Evolutionary conservation across 2,113 vertebrate genomes (phyloP).

Genomic region (Chaetops frenatus): DNA sequence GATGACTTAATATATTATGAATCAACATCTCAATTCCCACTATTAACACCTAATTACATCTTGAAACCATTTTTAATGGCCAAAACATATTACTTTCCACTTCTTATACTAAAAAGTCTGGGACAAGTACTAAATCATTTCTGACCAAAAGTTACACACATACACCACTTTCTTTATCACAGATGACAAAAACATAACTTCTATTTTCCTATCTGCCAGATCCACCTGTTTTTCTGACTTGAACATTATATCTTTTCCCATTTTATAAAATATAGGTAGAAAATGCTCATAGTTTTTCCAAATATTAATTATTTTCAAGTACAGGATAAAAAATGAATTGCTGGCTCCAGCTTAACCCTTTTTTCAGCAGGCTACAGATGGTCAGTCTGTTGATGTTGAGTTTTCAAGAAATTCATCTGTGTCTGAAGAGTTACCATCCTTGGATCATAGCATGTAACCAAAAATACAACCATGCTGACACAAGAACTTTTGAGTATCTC

Average conservation of each 20-base stretch:
- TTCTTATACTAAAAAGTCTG: background rate
- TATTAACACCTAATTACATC: background rate
- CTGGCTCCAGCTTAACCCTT: background rate
- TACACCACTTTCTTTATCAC: accelerated
- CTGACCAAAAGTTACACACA: background rate
- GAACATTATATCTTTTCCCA: background rate
- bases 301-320: background rate
- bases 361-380: background rate
- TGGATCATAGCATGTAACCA: background rate
- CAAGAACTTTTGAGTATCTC: background rate
- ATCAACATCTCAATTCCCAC: background rate
- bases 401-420: background rate
- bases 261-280: background rate
- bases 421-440: background rate
- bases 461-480: background rate
- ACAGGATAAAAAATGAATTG: background rate
- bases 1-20: background rate
- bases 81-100: background rate
- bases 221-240: background rate
- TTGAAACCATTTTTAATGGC: background rate
- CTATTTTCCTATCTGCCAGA: background rate
- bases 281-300: background rate
- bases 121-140: background rate
- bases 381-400: background rate
- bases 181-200: background rate